Evolutionary conservation across 2,113 vertebrate species (phyloP), one percentile per base, ranked within the genome.

Genomic region (Aramus guarauna): DNA sequence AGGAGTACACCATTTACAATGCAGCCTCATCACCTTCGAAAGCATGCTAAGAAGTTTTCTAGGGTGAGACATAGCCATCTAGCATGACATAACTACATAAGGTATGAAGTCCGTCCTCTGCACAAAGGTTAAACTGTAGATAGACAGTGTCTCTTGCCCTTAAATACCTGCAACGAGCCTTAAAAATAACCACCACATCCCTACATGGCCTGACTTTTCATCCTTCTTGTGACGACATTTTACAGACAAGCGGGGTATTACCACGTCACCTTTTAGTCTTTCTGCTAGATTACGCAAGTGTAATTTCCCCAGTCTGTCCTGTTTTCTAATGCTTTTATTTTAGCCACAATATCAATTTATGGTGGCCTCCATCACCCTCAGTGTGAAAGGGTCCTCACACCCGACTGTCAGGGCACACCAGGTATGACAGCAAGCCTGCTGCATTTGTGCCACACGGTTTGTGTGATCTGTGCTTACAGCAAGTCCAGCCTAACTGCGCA

Each of bases 401-500:
- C 12, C 58, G 50, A 32, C 15, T 58, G 75, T 39, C 48, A 36
- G 79, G 58, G 37, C 47, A 72, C n/a, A 21, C 11, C 19, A 8
- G 6, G 4, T 5, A 24, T 0, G 2, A 62, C 36, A 34, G 20
- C 30, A 71, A 60, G 22, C 4, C 1, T 5, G 12, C 10, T 15
- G 41, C 0, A 0, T 15, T 47, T 9, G 36, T 48, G 50, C 27
- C 60, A 15, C 2, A 13, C 26, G 24, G 39, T 20, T 59, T 2
- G 5, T 34, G 64, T 55, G 26, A 55, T 52, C 29, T 37, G 62
- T 5, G 11, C 9, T 41, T 5, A 15, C 20, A 60, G 29, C 17
- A 47, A 15, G 23, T 3, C 48, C 50, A 68, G 12, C 34, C 53
- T 12, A 27, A 15, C 59, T 47, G 64, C 12, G 78, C 19, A 23